A percentile compares a stretch with the other conserved stretches of the same genome.
These are phyloP conservation scores for Bembecia ichneumoniformis DNA, from an alignment of 2,888 invertebrate species.

Conservation along the genomic window DNA sequence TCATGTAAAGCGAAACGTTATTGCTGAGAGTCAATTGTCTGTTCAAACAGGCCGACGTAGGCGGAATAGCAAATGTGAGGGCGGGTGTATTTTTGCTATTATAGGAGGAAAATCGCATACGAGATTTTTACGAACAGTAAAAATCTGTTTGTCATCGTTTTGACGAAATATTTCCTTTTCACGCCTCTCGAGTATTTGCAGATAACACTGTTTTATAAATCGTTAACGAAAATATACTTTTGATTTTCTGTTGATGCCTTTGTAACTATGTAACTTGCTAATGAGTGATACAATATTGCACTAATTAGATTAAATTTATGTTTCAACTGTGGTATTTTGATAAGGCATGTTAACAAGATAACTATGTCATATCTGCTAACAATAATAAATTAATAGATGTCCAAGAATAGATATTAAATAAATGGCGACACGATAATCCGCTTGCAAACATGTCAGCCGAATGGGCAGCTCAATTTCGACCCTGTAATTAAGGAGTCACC, in stretches of 20 bases:
- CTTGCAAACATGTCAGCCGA: slow-evolving; percentile 61
- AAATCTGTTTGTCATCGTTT: not conserved
- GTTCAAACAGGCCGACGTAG: slow-evolving; percentile 34
- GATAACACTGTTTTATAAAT: no score
- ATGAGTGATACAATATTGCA: no score
- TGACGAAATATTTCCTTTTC: not conserved
- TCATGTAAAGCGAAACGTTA: slow-evolving; percentile 33
- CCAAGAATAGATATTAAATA: not conserved
- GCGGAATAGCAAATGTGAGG: slow-evolving; percentile 38
- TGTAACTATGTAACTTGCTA: no score
- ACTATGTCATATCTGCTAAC: no score
- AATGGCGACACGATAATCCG: slow-evolving; percentile 55
- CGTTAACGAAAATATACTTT: no score
- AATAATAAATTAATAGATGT: not conserved
- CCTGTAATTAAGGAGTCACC: slow-evolving; percentile 70
- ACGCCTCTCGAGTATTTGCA: no score
- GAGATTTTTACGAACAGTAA: slow-evolving; percentile 11
- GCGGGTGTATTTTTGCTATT: slow-evolving; percentile 14
- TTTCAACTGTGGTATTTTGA: no score
- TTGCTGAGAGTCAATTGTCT: slow-evolving; percentile 26
- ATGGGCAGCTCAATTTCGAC: slow-evolving; percentile 65
- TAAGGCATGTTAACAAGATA: no score
- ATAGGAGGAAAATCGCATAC: slow-evolving; percentile 21
- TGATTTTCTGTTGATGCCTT: no score
- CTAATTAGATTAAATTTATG: no score